Base-by-base conservation (phyloP, 2,113 vertebrate species). In the Hyla sarda region DNA sequence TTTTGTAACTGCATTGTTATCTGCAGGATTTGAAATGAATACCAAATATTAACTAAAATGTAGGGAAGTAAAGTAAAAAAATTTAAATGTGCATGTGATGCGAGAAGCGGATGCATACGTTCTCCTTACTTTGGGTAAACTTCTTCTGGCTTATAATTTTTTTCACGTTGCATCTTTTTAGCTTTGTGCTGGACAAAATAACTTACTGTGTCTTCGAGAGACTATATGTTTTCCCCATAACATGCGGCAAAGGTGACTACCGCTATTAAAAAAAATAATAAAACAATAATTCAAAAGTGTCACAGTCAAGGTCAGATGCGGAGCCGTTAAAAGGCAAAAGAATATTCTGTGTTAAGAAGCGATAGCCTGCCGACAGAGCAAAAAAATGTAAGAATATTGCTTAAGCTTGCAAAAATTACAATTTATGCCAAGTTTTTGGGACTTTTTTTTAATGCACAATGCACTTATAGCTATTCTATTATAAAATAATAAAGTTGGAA, bases 191-290 rank as follows among this genome's bases (percentile, higher is more conserved):
- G 37, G 58, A 81, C 30, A 65, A 81, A 23, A 80, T 47, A 65
- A 81, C 21, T 47, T 62, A 28, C 23, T 47, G 56, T 45, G 54
- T 65, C 78, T 81, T 19, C 19, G 1, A 21, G 14, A 65, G 78
- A 60, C 77, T 45, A 62, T 62, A 81, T n/a, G 41, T 81, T 81
- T 81, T 81, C 32, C 56, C n/a, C 58, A 47, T 81, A 81, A 65
- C 78, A 28, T 5, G 37, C 56, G 28, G 78, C 56, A 65, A 28
- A 65, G 78, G 78, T 81, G 78, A 81, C 78, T 65, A 45, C 11
- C 23, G 78, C 78, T 81, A 81, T 81, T 81, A 62, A 81, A 81
- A 77, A 81, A 81, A 79, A 79, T 62, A 62, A 81, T 81, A 81
- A 65, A 81, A 81, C 78, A 41, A 81, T 81, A 81, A 81, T 81